Evolutionary conservation across 2,888 invertebrate genomes (phyloP), one percentile per base, ranked within the genome.

Genomic region (Sycophila texana): DNA sequence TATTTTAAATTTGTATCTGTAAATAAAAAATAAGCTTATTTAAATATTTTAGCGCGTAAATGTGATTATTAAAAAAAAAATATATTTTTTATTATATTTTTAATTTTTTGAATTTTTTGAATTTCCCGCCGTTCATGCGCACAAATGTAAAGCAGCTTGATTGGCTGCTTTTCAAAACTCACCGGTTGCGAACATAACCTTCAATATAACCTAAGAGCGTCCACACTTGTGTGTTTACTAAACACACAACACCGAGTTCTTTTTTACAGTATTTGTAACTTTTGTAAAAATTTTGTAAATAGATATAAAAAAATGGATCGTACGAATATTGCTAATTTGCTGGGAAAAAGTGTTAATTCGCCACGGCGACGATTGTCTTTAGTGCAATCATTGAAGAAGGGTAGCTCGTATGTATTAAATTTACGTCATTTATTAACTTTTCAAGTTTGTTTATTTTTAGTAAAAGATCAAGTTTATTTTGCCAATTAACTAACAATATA

Each of bases 281-380:
- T 66, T 26, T 30, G 2, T 30, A 30, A 60, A 53, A 47, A 22
- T 7, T 61, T 68, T 55, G 30, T 58, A 39, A 68, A 53, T 4
- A 67, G 10, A 10, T 10, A 39, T 51, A 13, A 10, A n/a, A 72
- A 53, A 77, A 88, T 88, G 88, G 87, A 88, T 82, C 85, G 86
- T 39, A 79, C 84, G 4, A 83, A 74, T 80, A 63, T 83, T 55
- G 84, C 84, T 57, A 83, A 58, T 80, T 82, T 84, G 49, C 77
- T 89, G 47, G 81, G 84, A 10, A 87, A 87, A 77, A 85, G 77
- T 68, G 74, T 86, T 74, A 85, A 80, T 60, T 84, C 87, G 55
- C 89, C 90, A 18, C 85, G 87, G 18, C 89, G 89, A 76, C 86
- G 90, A 78, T 83, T 89, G 81, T 89, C 89, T 18, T 87, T 90